Conservation (phyloP, 2,113 vertebrate species). For the Cyrtonyx montezumae region DNA sequence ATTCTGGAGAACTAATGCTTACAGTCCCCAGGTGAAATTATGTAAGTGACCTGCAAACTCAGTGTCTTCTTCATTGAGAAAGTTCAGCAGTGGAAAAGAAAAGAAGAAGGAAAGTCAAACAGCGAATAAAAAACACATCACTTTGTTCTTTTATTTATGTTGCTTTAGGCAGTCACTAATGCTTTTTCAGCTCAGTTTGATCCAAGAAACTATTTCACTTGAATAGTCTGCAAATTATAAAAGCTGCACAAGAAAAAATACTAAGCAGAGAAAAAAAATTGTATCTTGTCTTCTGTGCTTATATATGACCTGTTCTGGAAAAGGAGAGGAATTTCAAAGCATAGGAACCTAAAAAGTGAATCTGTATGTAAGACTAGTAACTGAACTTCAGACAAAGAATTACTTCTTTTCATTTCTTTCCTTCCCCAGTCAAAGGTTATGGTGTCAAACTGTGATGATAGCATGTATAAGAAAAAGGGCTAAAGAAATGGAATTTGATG, state of each 20-base stretch:
- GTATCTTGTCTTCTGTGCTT: background rate
- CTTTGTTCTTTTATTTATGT: constrained; percentile 65
- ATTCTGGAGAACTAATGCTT: background rate
- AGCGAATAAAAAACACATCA: background rate
- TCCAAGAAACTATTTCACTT: constrained; percentile 45
- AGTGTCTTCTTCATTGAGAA: background rate
- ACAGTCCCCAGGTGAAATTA: constrained; percentile 12
- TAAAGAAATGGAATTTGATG: background rate
- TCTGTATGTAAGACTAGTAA: background rate
- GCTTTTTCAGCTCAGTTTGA: constrained; percentile 56
- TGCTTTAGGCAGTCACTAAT: constrained; percentile 44
- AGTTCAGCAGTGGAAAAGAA: constrained; percentile 15
- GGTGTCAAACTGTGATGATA: background rate
- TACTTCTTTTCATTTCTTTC: background rate
- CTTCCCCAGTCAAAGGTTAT: background rate
- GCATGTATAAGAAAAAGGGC: background rate
- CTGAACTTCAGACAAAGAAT: background rate
- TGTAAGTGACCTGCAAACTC: background rate
- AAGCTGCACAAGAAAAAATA: constrained; percentile 36
- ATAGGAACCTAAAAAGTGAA: background rate
- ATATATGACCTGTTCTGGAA: background rate
- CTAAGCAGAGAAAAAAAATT: background rate
- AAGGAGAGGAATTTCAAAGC: background rate
- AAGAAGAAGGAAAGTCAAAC: constrained; percentile 39
- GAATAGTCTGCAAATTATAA: constrained; percentile 22